Conservation (phyloP, 2,113 vertebrate genomes). For the Ceuthmochares aereus region DNA sequence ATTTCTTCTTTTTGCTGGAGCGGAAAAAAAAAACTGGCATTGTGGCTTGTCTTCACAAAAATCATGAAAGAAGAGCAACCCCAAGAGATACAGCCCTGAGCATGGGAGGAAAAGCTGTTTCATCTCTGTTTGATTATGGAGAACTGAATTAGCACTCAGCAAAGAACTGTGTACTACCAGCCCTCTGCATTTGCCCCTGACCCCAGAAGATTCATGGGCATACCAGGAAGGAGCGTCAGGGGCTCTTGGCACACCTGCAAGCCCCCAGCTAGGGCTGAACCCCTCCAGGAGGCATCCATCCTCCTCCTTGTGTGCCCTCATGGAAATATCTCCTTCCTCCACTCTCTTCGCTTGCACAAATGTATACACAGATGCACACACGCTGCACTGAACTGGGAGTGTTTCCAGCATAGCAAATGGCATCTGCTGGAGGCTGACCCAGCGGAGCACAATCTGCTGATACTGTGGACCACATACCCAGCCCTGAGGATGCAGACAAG, state of each 20-base stretch:
- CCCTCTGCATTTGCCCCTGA: not conserved
- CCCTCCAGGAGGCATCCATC: not conserved
- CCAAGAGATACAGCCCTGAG: not conserved
- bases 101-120: not conserved
- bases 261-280: not conserved
- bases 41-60: not conserved
- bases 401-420: not conserved
- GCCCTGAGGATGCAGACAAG: rapidly evolving
- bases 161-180: not conserved
- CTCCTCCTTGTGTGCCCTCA: not conserved
- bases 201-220: not conserved
- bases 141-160: not conserved
- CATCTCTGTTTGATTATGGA: not conserved
- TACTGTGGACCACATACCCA: not conserved
- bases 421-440: not conserved
- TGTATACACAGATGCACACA: rapidly evolving
- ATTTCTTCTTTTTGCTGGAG: not conserved
- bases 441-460: not conserved
- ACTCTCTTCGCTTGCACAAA: not conserved
- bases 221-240: not conserved
- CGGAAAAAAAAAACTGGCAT: not conserved
- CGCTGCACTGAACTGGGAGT: not conserved
- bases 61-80: not conserved
- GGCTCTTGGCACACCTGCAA: not conserved
- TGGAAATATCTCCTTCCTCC: not conserved